Base-by-base conservation (phyloP, 2,888 invertebrate genomes). In the Scaptomyza polygonia region DNA sequence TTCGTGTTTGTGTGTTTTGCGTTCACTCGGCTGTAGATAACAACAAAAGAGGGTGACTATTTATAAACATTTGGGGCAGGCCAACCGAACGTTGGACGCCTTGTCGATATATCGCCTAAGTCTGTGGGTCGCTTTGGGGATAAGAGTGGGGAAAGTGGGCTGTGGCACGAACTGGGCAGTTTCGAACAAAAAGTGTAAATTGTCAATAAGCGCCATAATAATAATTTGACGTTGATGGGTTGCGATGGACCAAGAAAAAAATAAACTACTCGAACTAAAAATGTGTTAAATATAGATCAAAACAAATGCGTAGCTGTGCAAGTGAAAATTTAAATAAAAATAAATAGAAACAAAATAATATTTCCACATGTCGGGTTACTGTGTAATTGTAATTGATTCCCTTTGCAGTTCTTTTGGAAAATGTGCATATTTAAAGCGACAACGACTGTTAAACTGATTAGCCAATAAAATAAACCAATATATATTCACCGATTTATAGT, bases 1-100 rank as follows among this genome's bases (percentile, higher is more conserved):
- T 68, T 72, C 62, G 7, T 3, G 34, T 49, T 69, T 39, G 63
- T 70, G 18, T 73, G 51, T 73, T 75, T 74, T 59, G 58, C 62
- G 45, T 66, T 47, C 59, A 62, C 59, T 74, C 53, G 63, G 30
- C 42, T 62, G 43, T 54, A 84, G 82, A 79, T 84, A 82, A 84
- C 70, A 84, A 72, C 74, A 82, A 69, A 81, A 66, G 45, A 62
- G 56, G 57, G 52, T 21, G 59, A 70, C 72, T 85, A 85, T 85
- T 85, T 81, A 68, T 85, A 85, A 67, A 86, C 75, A 85, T 84
- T 85, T 85, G 84, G 86, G 84, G 79, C 83, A 83, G 83, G 74
- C 84, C 79, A 66, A 67, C 59, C 44, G 25, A 66, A 72, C 39
- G 51, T 58, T 62, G 65, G 25, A 43, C 76, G 81, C 63, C 76